Conservation (phyloP, 1,140 invertebrate genomes). For the Drosophila ironensis region DNA sequence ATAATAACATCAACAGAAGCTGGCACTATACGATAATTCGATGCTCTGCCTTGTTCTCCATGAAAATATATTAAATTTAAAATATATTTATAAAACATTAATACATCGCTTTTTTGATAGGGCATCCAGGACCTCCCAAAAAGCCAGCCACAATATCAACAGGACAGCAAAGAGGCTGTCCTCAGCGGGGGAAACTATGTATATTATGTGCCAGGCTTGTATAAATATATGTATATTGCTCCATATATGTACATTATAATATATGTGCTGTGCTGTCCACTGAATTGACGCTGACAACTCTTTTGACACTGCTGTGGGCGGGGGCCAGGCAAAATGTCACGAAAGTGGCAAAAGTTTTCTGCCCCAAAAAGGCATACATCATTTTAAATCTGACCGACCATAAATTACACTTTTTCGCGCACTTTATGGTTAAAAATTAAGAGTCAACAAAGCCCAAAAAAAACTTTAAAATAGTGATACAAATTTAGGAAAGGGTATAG, state of each 20-base stretch:
- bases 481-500: too few relatives aligned
- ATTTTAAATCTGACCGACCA: neutral
- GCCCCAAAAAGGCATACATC: neutral
- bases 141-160: constrained; percentile 8
- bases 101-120: constrained; percentile 1
- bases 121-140: constrained; percentile 23
- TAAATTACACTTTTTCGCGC: neutral
- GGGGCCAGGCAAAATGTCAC: constrained; percentile 11
- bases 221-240: neutral
- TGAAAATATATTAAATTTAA: too few relatives aligned
- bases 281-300: constrained; percentile 23
- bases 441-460: too few relatives aligned
- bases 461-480: too few relatives aligned
- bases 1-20: constrained; percentile 28
- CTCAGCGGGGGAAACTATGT: neutral
- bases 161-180: constrained; percentile 41
- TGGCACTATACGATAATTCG: too few relatives aligned
- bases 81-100: too few relatives aligned
- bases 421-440: neutral
- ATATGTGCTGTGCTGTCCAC: too few relatives aligned
- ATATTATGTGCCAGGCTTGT: too few relatives aligned
- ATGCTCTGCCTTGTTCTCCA: too few relatives aligned
- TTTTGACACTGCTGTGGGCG: constrained; percentile 19
- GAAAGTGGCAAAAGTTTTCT: constrained; percentile 1
- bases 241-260: neutral